Conservation (phyloP, 2,888 invertebrate species). For the Cryptus viduatorius region DNA sequence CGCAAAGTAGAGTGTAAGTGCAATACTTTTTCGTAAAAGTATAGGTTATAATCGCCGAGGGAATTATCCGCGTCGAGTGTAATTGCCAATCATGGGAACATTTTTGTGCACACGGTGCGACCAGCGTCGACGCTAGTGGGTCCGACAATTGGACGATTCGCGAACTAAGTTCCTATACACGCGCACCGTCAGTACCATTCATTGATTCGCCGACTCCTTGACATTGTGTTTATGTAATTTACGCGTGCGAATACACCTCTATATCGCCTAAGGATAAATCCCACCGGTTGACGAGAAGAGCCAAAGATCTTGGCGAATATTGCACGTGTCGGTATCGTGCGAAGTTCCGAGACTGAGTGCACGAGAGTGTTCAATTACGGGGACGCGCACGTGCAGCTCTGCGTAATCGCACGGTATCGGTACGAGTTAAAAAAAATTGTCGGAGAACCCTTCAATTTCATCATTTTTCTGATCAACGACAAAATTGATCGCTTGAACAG, state of each 20-base stretch:
- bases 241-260: conserved; percentile 38
- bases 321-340: conserved; percentile 18
- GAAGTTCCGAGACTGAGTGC: conserved; percentile 7
- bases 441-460: too few relatives aligned
- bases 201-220: conserved; percentile 47
- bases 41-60: conserved; percentile 11
- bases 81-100: conserved; percentile 42
- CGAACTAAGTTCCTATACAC: neutral
- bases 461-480: too few relatives aligned
- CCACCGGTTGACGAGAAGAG: neutral
- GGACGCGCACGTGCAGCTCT: conserved; percentile 42
- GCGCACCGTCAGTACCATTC: conserved; percentile 44
- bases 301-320: conserved; percentile 21
- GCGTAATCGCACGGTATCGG: conserved; percentile 11
- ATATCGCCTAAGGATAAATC: conserved; percentile 60
- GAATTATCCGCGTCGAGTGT: conserved; percentile 45
- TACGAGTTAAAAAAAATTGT: neutral
- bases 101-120: conserved; percentile 12
- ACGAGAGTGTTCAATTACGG: conserved; percentile 47
- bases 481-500: too few relatives aligned
- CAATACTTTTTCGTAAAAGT: conserved; percentile 38
- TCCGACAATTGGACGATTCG: conserved; percentile 16
- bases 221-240: conserved; percentile 62
- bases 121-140: neutral
- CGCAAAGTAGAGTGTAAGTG: conserved; percentile 13